These are phyloP conservation scores for Prionace glauca DNA, from an alignment of 2,797 vertebrate species.

Conservation along the genomic window DNA sequence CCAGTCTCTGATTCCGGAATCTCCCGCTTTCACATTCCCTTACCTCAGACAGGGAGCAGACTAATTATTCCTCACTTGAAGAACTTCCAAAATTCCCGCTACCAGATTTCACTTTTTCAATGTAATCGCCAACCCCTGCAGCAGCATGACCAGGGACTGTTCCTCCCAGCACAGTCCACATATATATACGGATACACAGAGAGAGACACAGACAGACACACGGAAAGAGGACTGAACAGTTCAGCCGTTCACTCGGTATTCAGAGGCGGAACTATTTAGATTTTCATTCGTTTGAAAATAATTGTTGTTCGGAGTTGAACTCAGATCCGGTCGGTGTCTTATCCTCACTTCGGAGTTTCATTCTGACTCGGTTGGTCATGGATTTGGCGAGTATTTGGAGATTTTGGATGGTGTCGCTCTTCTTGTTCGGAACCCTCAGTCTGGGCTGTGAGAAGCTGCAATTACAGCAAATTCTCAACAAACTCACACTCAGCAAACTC, in stretches of 20 bases:
- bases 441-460: conserved; percentile 25
- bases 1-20: background rate
- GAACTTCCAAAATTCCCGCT: too few relatives aligned
- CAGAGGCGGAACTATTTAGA: too few relatives aligned
- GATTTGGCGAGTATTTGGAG: background rate
- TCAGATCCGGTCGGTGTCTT: background rate
- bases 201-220: too few relatives aligned
- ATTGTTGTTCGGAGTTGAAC: background rate
- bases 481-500: background rate
- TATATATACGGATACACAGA: too few relatives aligned
- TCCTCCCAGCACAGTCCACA: background rate
- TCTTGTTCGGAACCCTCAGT: background rate
- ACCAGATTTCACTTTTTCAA: background rate
- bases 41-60: background rate
- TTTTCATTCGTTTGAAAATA: background rate
- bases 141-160: background rate
- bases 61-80: background rate
- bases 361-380: background rate
- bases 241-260: too few relatives aligned
- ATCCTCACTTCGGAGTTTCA: background rate
- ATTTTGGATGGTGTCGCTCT: background rate
- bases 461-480: conserved; percentile 20
- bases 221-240: background rate
- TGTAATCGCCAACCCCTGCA: background rate
- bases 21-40: background rate